Percentiles rank a stretch among this genome's conserved stretches.
Evolutionary conservation across 2,797 vertebrate species (phyloP).

Genomic region (Acanthornis magna): DNA sequence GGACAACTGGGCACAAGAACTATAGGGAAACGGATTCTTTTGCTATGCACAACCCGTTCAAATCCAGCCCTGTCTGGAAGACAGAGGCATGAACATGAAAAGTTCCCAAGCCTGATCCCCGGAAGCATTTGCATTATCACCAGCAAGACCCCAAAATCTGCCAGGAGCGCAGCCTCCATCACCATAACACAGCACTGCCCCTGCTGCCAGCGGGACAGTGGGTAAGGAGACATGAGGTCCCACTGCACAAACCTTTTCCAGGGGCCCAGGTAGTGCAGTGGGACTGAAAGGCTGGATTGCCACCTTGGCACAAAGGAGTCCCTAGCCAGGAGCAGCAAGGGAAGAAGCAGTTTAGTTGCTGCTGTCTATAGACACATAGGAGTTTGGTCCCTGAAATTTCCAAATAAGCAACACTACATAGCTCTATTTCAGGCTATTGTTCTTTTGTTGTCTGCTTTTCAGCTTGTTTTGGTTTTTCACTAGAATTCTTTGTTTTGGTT

Average conservation of each 20-base stretch:
- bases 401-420: not conserved
- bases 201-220: not conserved
- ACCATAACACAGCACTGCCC: not conserved
- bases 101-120: not conserved
- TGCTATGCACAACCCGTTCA: not conserved
- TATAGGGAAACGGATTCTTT: not conserved
- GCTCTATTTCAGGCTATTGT: not conserved
- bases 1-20: not conserved
- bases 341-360: not conserved
- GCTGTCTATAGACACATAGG: not conserved
- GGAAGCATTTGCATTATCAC: not conserved
- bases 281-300: not conserved
- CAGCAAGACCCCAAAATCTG: not conserved
- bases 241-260: not conserved
- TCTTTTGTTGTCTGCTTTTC: not conserved
- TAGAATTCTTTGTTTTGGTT: not conserved
- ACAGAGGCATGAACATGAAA: not conserved
- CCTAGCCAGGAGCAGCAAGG: not conserved
- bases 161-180: not conserved
- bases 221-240: not conserved
- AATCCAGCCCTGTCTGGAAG: not conserved
- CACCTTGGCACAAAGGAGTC: not conserved
- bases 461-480: not conserved
- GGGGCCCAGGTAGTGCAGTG: not conserved
- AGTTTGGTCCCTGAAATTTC: not conserved